Conservation (phyloP, 2,113 vertebrate genomes). For the Laticauda colubrina region DNA sequence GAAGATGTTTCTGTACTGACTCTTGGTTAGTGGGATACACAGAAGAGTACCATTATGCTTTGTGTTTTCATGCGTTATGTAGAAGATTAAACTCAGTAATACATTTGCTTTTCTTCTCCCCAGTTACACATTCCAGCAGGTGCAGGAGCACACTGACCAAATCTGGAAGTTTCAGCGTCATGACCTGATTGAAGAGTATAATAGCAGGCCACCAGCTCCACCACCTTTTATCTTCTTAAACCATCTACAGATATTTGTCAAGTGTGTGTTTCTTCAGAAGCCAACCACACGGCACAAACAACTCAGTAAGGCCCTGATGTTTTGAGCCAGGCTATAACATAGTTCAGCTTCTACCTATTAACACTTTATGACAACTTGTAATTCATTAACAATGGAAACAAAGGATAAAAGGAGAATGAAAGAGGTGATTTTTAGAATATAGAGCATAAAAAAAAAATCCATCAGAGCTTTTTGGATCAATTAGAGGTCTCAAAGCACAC, state of each 20-base stretch:
- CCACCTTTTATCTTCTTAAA: conserved; percentile 90
- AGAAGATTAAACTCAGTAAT: background rate
- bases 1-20: background rate
- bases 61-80: background rate
- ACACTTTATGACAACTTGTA: background rate
- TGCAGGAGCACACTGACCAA: conserved; percentile 91
- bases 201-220: conserved; percentile 80
- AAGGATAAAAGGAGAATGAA: background rate
- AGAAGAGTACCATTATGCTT: background rate
- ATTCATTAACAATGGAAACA: background rate
- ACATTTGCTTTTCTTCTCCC: conserved; percentile 23
- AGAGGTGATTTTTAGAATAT: background rate
- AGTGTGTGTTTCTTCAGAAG: conserved; percentile 59
- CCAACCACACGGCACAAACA: conserved; percentile 53
- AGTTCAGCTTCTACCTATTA: background rate
- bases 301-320: conserved; percentile 77
- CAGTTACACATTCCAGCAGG: conserved; percentile 95
- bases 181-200: conserved; percentile 89
- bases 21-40: background rate
- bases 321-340: background rate
- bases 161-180: conserved; percentile 99
- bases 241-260: conserved; percentile 83
- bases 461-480: background rate
- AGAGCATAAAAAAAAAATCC: background rate
- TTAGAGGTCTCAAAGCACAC: background rate